Conservation (phyloP, 1,140 invertebrate genomes). For the Acromyrmex echinatior region DNA sequence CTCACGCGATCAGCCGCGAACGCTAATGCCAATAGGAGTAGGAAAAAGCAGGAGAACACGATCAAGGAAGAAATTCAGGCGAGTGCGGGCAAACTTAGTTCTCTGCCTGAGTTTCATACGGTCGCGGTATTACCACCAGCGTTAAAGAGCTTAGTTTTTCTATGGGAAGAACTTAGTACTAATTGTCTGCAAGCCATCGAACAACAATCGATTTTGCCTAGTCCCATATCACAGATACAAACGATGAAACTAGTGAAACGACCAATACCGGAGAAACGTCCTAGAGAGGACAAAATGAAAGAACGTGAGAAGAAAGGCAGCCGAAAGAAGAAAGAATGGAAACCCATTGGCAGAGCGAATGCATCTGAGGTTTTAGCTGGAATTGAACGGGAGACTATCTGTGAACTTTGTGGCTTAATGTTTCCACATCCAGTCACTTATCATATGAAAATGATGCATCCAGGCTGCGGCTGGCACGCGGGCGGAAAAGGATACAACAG, state of each 20-base stretch:
- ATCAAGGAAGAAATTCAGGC: slow-evolving; percentile 88
- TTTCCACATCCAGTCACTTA: slow-evolving; percentile 94
- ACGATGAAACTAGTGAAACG: slow-evolving; percentile 85
- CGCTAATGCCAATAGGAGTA: slow-evolving; percentile 90
- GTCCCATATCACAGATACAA: slow-evolving; percentile 85
- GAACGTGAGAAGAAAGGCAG: slow-evolving; percentile 87
- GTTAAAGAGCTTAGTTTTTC: slow-evolving; percentile 92
- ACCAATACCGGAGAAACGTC: slow-evolving; percentile 76
- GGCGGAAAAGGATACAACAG: slow-evolving; percentile 96
- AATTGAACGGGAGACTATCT: slow-evolving; percentile 89
- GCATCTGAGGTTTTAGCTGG: slow-evolving; percentile 69
- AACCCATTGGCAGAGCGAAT: slow-evolving; percentile 81
- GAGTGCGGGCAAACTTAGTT: slow-evolving; percentile 78
- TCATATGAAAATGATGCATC: slow-evolving; percentile 96
- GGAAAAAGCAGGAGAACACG: slow-evolving; percentile 87
- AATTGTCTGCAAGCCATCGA: slow-evolving; percentile 90
- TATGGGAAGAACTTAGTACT: slow-evolving; percentile 96
- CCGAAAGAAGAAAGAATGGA: slow-evolving; percentile 89
- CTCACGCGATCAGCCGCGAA: slow-evolving; percentile 92
- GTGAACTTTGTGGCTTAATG: slow-evolving; percentile 95
- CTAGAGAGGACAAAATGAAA: slow-evolving; percentile 85
- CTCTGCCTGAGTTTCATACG: slow-evolving; percentile 87
- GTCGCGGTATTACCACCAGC: slow-evolving; percentile 94
- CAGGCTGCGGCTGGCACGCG: slow-evolving; percentile 95
- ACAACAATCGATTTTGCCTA: slow-evolving; percentile 87